Conservation (phyloP, 2,888 invertebrate species). For the Ophioninae sp. region DNA sequence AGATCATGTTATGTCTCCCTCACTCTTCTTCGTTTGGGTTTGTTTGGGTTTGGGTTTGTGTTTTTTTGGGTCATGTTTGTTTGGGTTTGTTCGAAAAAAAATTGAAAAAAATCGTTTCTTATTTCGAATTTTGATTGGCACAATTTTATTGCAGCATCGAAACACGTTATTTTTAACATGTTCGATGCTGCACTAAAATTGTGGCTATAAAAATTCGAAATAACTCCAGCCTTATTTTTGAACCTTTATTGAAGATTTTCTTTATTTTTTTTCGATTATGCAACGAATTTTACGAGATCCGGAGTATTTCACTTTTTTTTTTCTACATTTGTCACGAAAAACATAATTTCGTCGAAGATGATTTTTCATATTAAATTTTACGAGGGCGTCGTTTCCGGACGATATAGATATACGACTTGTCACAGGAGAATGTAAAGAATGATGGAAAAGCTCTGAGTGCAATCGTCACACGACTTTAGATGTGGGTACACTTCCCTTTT, state of each 20-base stretch:
- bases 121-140: background rate
- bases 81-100: background rate
- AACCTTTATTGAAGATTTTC: background rate
- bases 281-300: background rate
- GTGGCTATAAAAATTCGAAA: too few relatives aligned
- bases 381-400: slow-evolving; percentile 4
- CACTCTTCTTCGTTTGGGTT: too few relatives aligned
- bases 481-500: slow-evolving; percentile 15
- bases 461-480: slow-evolving; percentile 27
- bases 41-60: too few relatives aligned
- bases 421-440: background rate
- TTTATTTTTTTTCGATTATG: slow-evolving; percentile 2
- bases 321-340: slow-evolving; percentile 5
- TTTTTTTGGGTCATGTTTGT: too few relatives aligned
- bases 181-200: too few relatives aligned
- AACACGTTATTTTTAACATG: too few relatives aligned
- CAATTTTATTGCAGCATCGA: background rate
- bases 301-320: background rate
- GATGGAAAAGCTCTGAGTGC: slow-evolving; percentile 20
- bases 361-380: background rate
- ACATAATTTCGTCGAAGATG: background rate
- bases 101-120: background rate
- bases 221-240: background rate
- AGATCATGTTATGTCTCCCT: too few relatives aligned
- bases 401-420: background rate